Evolutionary conservation across 2,113 vertebrate genomes (phyloP).

Genomic region (Kryptolebias marmoratus): DNA sequence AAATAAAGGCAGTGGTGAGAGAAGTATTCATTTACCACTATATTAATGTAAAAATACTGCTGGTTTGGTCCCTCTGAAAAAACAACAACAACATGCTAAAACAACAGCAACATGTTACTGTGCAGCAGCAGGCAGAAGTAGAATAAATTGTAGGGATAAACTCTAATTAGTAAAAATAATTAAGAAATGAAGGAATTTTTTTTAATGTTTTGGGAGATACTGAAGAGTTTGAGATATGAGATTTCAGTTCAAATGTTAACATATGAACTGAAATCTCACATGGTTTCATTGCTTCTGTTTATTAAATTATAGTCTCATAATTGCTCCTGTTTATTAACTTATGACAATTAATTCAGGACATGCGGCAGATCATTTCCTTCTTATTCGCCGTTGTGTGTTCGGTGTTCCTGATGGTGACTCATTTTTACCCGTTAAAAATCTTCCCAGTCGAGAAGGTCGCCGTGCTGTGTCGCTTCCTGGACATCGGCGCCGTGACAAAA

Average conservation of each 20-base stretch:
- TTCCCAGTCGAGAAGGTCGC: conserved; percentile 94
- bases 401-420: conserved; percentile 3
- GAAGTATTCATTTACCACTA: too few relatives aligned
- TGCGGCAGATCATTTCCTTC: conserved; percentile 17
- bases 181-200: too few relatives aligned
- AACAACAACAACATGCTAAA: not conserved
- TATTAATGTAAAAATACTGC: not conserved
- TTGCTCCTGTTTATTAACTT: conserved; percentile 11
- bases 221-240: too few relatives aligned
- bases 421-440: conserved; percentile 4
- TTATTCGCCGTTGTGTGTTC: not conserved
- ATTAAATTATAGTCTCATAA: too few relatives aligned
- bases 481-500: conserved; percentile 97
- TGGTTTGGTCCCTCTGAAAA: not conserved
- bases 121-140: not conserved
- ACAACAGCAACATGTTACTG: not conserved
- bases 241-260: too few relatives aligned
- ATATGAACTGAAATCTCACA: too few relatives aligned
- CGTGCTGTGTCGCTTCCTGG: conserved; percentile 96
- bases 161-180: not conserved
- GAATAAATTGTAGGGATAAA: not conserved
- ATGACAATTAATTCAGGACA: not conserved
- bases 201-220: too few relatives aligned
- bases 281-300: too few relatives aligned
- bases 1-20: not conserved